Percentiles rank a stretch among this genome's conserved stretches.
Evolutionary conservation across 2,113 vertebrate species (phyloP).

Genomic region (Clarias macrocephalus): DNA sequence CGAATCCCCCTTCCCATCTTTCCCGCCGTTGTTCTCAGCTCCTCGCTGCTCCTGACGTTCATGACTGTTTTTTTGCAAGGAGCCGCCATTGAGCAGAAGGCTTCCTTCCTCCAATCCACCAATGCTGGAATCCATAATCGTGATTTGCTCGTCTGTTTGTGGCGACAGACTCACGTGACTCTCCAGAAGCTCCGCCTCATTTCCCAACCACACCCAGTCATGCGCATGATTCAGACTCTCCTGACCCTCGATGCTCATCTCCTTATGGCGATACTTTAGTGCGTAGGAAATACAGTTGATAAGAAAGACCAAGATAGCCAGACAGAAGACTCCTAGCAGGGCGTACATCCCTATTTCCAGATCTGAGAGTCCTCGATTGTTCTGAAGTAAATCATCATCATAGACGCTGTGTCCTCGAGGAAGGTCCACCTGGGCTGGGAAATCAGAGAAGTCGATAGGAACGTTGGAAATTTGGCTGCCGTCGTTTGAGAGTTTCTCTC

Average conservation of each 20-base stretch:
- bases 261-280: constrained; percentile 90
- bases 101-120: constrained; percentile 76
- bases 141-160: constrained; percentile 81
- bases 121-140: constrained; percentile 80
- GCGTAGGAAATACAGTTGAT: constrained; percentile 95
- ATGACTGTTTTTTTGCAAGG: constrained; percentile 72
- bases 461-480: constrained; percentile 76
- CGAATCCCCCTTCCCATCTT: constrained; percentile 76
- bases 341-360: constrained; percentile 98
- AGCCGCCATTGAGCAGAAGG: constrained; percentile 80
- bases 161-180: constrained; percentile 72
- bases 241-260: constrained; percentile 86
- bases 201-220: constrained; percentile 98
- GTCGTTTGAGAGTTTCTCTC: constrained; percentile 73
- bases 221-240: constrained; percentile 86
- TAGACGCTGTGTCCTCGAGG: constrained; percentile 75
- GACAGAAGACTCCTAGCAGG: constrained; percentile 92
- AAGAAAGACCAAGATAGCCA: constrained; percentile 95
- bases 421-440: constrained; percentile 86
- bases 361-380: constrained; percentile 82
- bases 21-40: constrained; percentile 56
- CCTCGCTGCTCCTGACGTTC: constrained; percentile 78
- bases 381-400: constrained; percentile 75
- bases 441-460: constrained; percentile 87
- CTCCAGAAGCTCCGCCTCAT: constrained; percentile 86